Percentiles rank a stretch among this genome's conserved stretches.
These are phyloP conservation scores for Pyrrhia umbra DNA, from an alignment of 2,888 invertebrate genomes.

Conservation along the genomic window DNA sequence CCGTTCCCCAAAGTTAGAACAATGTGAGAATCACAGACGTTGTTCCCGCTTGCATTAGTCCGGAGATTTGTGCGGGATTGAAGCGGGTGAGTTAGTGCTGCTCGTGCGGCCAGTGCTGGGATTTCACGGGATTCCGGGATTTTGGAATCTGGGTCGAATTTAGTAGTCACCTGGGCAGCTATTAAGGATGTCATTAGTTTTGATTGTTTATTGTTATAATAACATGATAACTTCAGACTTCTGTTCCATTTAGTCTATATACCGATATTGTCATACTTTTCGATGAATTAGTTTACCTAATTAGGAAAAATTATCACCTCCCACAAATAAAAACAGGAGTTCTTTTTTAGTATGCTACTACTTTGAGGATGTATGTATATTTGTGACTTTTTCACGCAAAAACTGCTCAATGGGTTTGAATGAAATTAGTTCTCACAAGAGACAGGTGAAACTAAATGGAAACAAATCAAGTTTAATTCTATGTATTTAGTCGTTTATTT, in stretches of 20 bases:
- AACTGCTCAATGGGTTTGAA: too few relatives aligned
- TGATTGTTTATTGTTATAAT: conserved; percentile 29
- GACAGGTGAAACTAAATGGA: too few relatives aligned
- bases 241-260: neutral
- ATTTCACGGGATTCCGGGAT: conserved; percentile 56
- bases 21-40: conserved; percentile 66
- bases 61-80: conserved; percentile 64
- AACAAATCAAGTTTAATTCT: too few relatives aligned
- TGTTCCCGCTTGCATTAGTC: conserved; percentile 61
- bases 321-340: too few relatives aligned
- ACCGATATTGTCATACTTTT: neutral
- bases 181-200: conserved; percentile 43
- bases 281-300: neutral
- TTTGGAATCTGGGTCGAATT: conserved; percentile 55
- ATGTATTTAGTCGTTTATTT: too few relatives aligned
- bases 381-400: too few relatives aligned
- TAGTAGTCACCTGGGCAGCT: conserved; percentile 52
- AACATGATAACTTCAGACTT: neutral
- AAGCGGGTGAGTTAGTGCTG: conserved; percentile 59
- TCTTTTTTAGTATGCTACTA: too few relatives aligned
- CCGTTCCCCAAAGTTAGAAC: conserved; percentile 56
- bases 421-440: too few relatives aligned
- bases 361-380: too few relatives aligned
- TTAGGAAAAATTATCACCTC: too few relatives aligned
- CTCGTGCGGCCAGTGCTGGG: conserved; percentile 50